Conservation (phyloP, 2,888 invertebrate genomes). For the Amphimallon solstitiale region DNA sequence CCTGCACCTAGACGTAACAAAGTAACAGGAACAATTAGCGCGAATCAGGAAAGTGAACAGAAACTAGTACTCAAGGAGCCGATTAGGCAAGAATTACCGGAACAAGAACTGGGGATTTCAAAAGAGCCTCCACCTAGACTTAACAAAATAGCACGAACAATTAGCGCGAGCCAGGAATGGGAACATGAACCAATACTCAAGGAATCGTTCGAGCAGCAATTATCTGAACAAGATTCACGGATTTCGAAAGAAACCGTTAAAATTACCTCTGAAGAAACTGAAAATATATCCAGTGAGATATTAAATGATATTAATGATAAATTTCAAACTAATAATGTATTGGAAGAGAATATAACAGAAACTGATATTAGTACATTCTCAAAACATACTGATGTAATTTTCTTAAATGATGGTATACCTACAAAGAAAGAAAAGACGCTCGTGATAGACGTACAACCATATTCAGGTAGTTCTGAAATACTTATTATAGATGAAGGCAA, state of each 20-base stretch:
- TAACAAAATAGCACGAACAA: slow-evolving; percentile 11
- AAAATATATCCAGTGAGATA: too few relatives aligned
- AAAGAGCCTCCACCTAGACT: slow-evolving; percentile 31
- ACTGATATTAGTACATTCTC: neutral
- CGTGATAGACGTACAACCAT: neutral
- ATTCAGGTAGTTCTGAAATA: neutral
- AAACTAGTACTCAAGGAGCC: neutral
- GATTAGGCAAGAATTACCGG: neutral
- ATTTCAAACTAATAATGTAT: neutral
- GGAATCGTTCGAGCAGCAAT: neutral
- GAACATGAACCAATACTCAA: neutral
- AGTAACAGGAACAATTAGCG: slow-evolving; percentile 1
- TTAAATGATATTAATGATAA: neutral
- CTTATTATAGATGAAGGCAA: neutral
- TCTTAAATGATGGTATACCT: neutral
- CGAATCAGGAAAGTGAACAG: slow-evolving; percentile 1
- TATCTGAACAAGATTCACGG: neutral
- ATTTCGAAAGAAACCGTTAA: neutral
- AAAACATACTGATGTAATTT: neutral
- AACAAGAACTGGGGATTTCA: neutral
- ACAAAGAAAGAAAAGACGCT: neutral
- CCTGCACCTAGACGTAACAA: slow-evolving; percentile 36
- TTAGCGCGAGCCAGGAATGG: neutral
- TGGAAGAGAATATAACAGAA: neutral
- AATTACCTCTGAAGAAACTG: neutral